Base-by-base conservation (phyloP, 2,888 invertebrate species). In the Stenolophus ochropezus region DNA sequence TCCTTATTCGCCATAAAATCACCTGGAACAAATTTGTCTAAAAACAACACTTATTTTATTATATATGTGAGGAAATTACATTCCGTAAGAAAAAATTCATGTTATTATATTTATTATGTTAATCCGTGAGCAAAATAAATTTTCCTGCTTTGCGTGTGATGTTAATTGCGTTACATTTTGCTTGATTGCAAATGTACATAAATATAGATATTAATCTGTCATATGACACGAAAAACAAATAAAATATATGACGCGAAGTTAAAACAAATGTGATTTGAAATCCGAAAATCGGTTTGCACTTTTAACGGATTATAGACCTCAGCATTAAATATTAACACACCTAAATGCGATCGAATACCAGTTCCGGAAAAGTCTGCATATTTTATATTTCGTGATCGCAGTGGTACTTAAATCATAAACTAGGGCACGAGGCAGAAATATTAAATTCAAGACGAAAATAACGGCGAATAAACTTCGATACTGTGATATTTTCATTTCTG, bases 231-330 rank as follows among this genome's bases (percentile, higher is more conserved):
- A 11, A 11, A 42, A 42, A 42, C 11, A 61, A 61, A 61, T 25
- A 61, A 61, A 58, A 21, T 61, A 23, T n/a, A 0, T 4, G 25
- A n/a, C 23, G 25, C 21, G 58, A 58, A 56, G 20, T 20, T 56
- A 21, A 5, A 8, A 8, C 33, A 33, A 33, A 56, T 58, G 20
- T 58, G 58, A 58, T 25, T 58, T 58, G 23, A 58, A 23, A 3
- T 58, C 25, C 11, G 21, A 20, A 58, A 58, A 23, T 61, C 8
- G 25, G 1, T 25, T 61, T 61, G 5, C 25, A 61, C 25, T n/a
- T 61, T 61, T 25, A 61, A n/a, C 61, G 61, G 61, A 61, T 61
- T 61, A 61, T 4, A 25, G 23, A 61, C 23, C 2, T 14, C 25
- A 14, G 11, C 25, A 61, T 25, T 61, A 61, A 61, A 61, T 61